Evolutionary conservation across 2,888 invertebrate species (phyloP).

Genomic region (Sphaeridia pumilis): DNA sequence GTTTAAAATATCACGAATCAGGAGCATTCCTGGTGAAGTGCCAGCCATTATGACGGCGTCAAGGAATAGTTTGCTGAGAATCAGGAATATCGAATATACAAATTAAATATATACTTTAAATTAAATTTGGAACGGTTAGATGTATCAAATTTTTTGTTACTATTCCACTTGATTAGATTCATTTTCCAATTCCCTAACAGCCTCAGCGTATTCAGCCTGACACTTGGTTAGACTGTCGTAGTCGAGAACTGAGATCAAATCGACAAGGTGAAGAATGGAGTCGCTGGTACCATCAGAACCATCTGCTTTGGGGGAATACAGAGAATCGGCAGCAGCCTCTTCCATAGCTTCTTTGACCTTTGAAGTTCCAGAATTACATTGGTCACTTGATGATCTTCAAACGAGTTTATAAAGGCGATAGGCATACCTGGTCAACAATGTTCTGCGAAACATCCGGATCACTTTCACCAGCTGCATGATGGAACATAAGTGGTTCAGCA

Average conservation of each 20-base stretch:
- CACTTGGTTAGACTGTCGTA: conserved; percentile 26
- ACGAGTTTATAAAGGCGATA: no score
- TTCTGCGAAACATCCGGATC: conserved; percentile 23
- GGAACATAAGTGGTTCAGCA: conserved; percentile 29
- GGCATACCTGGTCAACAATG: conserved; percentile 24
- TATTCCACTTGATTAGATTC: no score
- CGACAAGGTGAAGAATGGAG: no score
- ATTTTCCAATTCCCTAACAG: conserved; percentile 18
- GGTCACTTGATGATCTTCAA: no score
- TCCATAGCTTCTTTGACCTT: no score
- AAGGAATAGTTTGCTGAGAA: conserved; percentile 29
- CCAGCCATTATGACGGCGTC: conserved; percentile 30
- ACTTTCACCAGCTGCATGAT: conserved; percentile 26
- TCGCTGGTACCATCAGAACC: no score
- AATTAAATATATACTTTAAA: background rate
- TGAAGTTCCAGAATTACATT: no score
- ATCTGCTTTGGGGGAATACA: no score
- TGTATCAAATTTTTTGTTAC: conserved; percentile 13
- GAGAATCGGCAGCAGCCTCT: no score
- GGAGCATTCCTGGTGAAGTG: conserved; percentile 23
- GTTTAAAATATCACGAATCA: conserved; percentile 31
- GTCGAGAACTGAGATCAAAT: conserved; percentile 28
- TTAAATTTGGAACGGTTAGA: background rate
- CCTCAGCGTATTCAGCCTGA: conserved; percentile 17
- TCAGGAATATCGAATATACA: no score